Base-by-base conservation (phyloP, 1,140 invertebrate species). In the Brachionus plicatilis region DNA sequence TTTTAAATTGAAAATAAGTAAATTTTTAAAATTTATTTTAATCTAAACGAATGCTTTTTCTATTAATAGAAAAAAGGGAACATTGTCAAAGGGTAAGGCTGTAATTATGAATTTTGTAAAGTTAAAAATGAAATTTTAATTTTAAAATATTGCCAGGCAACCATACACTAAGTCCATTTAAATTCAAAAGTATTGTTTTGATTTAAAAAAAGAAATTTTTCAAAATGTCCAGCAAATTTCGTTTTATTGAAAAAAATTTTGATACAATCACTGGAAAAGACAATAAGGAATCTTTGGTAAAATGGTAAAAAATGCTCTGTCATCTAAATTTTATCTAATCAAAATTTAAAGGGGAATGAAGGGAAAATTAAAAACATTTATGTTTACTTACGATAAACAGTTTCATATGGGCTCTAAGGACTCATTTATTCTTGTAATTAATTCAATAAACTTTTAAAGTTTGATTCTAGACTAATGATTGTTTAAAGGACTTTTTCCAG, bases 381-480 rank as follows among this genome's bases (percentile, higher is more conserved):
- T 68, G 65, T 82, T 82, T 17, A 65, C 53, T 24, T 82, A 65
- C 45, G 79, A 82, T n/a, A 43, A 65, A 14, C 79, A 60, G 17
- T 82, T 82, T 82, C 79, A 82, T 17, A 82, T 82, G 53, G 79
- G 53, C 33, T 82, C 53, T 27, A 82, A 65, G 12, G 53, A 82
- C 24, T n/a, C 6, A 6, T 82, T 82, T 47, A 47, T 82, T 37
- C 20, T 82, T 12, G 78, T 78, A 50, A 78, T 5, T 17, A n/a
- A 20, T 29, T n/a, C 17, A n/a, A 24, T 14, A 29, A 29, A 29
- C 4, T 47, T 78, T 8, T 37, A 12, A n/a, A 47, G n/a, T 0
- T 29, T 50, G 5, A 47, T 20, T 37, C 5, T 37, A 37, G 29
- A 41, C 9, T 27, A 78, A 14, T n/a, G 4, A 37, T 68, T 33